phyloP scores from a whole-genome alignment of 2,888 invertebrate species.

The Lapara coniferarum region DNA sequence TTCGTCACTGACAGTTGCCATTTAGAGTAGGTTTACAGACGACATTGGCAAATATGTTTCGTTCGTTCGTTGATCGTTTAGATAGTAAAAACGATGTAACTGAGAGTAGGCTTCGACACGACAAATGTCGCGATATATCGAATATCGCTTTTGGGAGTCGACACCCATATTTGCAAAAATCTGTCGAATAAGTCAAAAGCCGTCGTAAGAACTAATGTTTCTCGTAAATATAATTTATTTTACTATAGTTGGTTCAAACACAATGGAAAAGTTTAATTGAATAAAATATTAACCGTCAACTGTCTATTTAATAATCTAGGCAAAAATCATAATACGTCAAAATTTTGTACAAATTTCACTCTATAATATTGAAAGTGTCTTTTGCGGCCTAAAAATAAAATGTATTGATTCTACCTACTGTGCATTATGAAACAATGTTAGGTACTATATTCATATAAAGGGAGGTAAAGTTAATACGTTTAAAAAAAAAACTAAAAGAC shows the following conservation, averaged over 20 bases:
- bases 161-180: background rate
- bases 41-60: too few relatives aligned
- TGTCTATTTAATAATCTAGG: background rate
- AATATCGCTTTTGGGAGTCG: too few relatives aligned
- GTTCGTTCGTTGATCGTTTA: too few relatives aligned
- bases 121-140: too few relatives aligned
- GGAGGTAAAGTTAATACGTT: background rate
- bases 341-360: background rate
- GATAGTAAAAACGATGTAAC: too few relatives aligned
- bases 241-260: background rate
- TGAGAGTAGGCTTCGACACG: too few relatives aligned
- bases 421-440: background rate
- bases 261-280: background rate
- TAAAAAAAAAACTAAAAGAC: too few relatives aligned
- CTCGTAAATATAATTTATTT: too few relatives aligned
- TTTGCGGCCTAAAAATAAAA: background rate
- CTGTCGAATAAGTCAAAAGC: background rate
- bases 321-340: background rate
- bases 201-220: too few relatives aligned
- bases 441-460: too few relatives aligned
- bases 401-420: background rate
- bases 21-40: too few relatives aligned
- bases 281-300: background rate
- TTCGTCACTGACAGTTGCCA: too few relatives aligned
- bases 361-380: background rate